Base-by-base conservation (phyloP, 2,113 vertebrate genomes). In the Colaptes auratus region DNA sequence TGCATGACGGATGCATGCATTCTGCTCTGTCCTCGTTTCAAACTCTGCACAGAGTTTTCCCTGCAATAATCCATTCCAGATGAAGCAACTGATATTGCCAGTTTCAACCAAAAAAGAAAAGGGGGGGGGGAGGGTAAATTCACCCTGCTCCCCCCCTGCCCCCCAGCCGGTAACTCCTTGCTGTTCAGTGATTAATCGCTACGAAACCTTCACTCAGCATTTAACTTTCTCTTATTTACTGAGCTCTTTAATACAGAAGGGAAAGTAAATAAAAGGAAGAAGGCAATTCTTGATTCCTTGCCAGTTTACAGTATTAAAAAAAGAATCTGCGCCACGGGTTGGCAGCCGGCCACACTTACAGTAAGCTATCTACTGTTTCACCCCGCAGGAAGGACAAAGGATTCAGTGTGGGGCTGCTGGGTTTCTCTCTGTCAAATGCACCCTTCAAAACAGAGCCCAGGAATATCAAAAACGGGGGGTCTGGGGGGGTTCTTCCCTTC, bases 251-350 rank as follows among this genome's bases (percentile, higher is more conserved):
- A 96, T 96, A 97, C 94, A 97, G 97, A 98, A 97, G 97, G 97
- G 98, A 98, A 98, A 98, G 93, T 96, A 98, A 98, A 98, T 97
- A 98, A 96, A 96, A 97, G 98, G 97, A 98, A 97, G 97, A 96
- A 98, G 66, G 98, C 97, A 97, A 98, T 98, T 98, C 97, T 98
- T 98, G 98, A 98, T 95, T 93, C 86, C 48, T 87, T 98, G 98
- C 98, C 98, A 98, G 98, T 97, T 97, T 98, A 98, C 98, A 98
- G 98, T 98, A 98, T 98, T 98, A 97, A 98, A 98, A 98, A 98
- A 98, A 98, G 97, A 92, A 98, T 97, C 97, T 98, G 98, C 96
- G 97, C 98, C 97, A 97, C 96, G 97, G 97, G 93, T 97, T 98
- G 98, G 98, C 98, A 96, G 97, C 7, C 82, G 28, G 97, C 98